Evolutionary conservation across 2,113 vertebrate species (phyloP).

Genomic region (Mastomys natalensis): DNA sequence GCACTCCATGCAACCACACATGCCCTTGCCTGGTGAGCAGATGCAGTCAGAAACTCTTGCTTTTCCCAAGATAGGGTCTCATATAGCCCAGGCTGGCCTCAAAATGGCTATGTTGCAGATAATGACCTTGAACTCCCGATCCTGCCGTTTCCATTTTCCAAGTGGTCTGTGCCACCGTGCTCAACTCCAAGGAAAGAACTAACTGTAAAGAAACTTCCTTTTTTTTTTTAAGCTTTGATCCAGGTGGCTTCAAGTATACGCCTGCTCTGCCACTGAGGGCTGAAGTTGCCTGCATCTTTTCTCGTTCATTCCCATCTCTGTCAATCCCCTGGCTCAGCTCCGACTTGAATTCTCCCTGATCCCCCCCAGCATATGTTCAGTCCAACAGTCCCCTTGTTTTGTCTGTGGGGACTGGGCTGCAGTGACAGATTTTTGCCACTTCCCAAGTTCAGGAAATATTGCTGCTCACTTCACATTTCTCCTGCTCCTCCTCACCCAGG

Average conservation of each 20-base stretch:
- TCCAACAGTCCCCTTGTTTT: neutral
- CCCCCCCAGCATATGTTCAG: neutral
- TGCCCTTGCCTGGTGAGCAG: neutral
- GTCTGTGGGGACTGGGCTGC: neutral
- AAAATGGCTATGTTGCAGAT: neutral
- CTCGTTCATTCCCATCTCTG: no score
- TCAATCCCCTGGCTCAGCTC: neutral
- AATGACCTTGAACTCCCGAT: neutral
- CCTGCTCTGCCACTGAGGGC: neutral
- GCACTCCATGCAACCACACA: neutral
- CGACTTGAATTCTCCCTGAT: rapidly evolving
- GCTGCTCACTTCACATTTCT: conserved; percentile 59
- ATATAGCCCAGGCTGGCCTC: neutral
- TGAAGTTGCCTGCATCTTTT: neutral
- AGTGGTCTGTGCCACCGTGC: neutral
- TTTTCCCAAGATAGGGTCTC: neutral
- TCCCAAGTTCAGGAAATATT: conserved; percentile 55
- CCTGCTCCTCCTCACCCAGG: conserved; percentile 54
- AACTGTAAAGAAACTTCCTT: neutral
- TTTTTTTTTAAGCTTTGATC: neutral
- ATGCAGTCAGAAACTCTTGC: neutral
- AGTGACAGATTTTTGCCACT: conserved; percentile 11
- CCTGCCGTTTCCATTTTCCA: neutral
- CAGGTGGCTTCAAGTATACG: neutral
- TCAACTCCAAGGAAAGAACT: neutral